Evolutionary conservation across 2,113 vertebrate genomes (phyloP).

Genomic region (Brachypteracias leptosomus): DNA sequence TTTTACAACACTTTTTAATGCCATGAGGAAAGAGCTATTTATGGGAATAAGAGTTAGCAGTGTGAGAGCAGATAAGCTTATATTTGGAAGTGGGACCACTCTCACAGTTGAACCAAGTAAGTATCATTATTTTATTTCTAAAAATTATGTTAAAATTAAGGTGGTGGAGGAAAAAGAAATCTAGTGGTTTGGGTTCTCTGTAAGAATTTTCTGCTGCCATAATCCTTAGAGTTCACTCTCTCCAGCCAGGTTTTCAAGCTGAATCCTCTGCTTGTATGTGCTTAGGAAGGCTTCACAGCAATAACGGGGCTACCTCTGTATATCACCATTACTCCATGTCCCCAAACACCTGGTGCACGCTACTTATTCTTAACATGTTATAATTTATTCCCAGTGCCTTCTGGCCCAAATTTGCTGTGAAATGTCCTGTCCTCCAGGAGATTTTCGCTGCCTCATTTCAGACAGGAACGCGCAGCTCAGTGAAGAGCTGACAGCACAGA

Average conservation of each 20-base stretch:
- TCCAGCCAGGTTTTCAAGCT: neutral
- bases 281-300: neutral
- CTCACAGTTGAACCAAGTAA: conserved; percentile 32
- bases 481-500: neutral
- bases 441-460: neutral
- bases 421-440: neutral
- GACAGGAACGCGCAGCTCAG: neutral
- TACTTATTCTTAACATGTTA: neutral
- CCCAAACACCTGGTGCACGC: neutral
- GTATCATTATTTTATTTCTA: neutral
- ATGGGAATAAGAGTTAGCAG: neutral
- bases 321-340: neutral
- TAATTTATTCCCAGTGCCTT: neutral
- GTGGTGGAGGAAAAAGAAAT: neutral
- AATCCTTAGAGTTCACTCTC: neutral
- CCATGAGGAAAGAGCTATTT: neutral
- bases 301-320: neutral
- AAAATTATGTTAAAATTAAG: neutral
- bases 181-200: neutral
- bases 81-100: neutral
- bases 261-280: neutral
- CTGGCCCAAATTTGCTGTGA: neutral
- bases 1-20: neutral
- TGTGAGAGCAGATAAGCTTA: neutral
- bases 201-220: neutral